Evolutionary conservation across 2,797 vertebrate species (phyloP), one percentile per base, ranked within the genome.

Genomic region (Emydoidea blandingii): DNA sequence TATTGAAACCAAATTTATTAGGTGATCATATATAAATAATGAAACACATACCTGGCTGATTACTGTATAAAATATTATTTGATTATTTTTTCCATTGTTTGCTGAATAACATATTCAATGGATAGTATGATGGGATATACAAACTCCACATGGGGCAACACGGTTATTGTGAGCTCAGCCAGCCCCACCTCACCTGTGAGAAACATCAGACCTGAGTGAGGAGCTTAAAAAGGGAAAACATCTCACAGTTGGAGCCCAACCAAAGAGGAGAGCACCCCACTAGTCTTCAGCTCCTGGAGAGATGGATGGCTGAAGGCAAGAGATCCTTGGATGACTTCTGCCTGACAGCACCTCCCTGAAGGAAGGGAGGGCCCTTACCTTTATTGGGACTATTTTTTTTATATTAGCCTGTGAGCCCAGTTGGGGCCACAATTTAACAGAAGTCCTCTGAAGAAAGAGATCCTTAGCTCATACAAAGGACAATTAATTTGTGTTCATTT

Each of bases 41-140:
- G 16, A 41, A 23, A 49, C 29, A 78, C 14, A 44, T 44, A 78
- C 11, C 72, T 94, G 88, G 65, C 90, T 56, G 53, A 50, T 76
- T 19, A 53, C 31, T 44, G 47, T 8, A 85, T 74, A 78, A 92
- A 91, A 81, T 83, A 85, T 81, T 78, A 82, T 82, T 84, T 91
- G n/a, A 5, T 88, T 57, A 83, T 25, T 89, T 93, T 12, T 94
- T 85, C 80, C 37, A 80, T 11, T 81, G 87, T 90, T 83, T 94
- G 57, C 87, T 86, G 79, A 92, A 88, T 74, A 92, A 81, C 0
- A 1, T 89, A 86, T 83, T 83, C 80, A 90, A 83, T 62, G 14
- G 81, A 11, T 85, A 86, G 81, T 83, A 79, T 82, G 82, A 86
- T 56, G 68, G 56, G 25, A 47, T 57, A 72, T 41, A 72, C 10